Evolutionary conservation across 2,888 invertebrate species (phyloP).

Genomic region (Sphaerophoria rueppellii): DNA sequence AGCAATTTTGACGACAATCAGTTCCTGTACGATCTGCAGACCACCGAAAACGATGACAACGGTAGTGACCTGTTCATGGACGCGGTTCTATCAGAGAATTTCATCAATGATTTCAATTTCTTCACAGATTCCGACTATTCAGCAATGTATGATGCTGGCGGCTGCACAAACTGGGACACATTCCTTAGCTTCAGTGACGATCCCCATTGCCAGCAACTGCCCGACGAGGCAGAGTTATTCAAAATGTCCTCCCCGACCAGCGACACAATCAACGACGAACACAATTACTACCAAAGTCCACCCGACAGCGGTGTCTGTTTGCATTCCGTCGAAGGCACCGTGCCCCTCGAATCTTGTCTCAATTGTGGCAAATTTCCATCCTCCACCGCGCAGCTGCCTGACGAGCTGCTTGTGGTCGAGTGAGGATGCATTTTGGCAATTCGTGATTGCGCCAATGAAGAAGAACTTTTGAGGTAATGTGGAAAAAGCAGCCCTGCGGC

Average conservation of each 20-base stretch:
- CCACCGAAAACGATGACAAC: constrained; percentile 55
- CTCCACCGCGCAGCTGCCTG: constrained; percentile 72
- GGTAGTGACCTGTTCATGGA: constrained; percentile 74
- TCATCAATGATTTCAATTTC: constrained; percentile 69
- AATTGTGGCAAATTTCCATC: constrained; percentile 79
- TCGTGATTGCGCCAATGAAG: constrained; percentile 33
- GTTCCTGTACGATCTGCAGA: constrained; percentile 63
- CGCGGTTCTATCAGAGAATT: constrained; percentile 59
- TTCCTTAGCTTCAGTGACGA: constrained; percentile 44
- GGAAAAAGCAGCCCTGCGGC: constrained; percentile 19
- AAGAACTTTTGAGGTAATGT: constrained; percentile 51
- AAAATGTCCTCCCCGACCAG: constrained; percentile 2
- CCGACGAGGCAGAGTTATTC: constrained; percentile 24
- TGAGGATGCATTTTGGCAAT: constrained; percentile 53
- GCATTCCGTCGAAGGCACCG: constrained; percentile 83
- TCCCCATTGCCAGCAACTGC: constrained; percentile 4
- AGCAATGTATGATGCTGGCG: background rate
- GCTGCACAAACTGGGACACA: constrained; percentile 58
- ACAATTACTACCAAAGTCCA: constrained; percentile 74
- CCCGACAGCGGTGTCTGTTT: constrained; percentile 84
- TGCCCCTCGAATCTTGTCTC: constrained; percentile 85
- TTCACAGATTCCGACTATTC: constrained; percentile 69
- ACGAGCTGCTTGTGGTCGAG: constrained; percentile 76
- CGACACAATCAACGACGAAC: constrained; percentile 65
- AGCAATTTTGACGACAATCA: constrained; percentile 61